Evolutionary conservation across 2,797 vertebrate species (phyloP).

Genomic region (Anguilla megastoma): DNA sequence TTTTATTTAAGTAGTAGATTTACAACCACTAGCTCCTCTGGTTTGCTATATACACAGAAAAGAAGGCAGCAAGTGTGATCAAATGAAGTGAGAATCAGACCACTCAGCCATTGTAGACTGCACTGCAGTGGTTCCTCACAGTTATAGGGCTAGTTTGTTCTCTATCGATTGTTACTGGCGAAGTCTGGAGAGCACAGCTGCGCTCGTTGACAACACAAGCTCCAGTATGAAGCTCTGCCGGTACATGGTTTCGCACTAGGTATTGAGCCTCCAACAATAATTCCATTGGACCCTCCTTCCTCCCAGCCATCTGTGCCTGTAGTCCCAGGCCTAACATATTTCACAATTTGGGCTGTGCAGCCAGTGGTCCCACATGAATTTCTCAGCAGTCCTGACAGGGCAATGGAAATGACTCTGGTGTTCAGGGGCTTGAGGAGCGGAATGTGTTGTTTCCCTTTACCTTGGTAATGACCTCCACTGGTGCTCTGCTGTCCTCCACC

Average conservation of each 20-base stretch:
- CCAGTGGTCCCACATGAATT: not conserved
- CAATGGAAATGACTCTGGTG: not conserved
- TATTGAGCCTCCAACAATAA: not conserved
- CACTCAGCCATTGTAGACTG: not conserved
- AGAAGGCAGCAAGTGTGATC: not conserved
- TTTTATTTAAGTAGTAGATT: not conserved
- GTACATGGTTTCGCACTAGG: not conserved
- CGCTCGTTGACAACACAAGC: not conserved
- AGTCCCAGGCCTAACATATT: not conserved
- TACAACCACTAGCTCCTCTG: not conserved
- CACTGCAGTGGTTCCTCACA: not conserved
- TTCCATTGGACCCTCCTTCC: not conserved
- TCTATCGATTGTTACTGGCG: no score
- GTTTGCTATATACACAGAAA: not conserved
- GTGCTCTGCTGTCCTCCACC: not conserved
- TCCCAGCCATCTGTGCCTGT: not conserved
- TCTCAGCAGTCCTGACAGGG: not conserved
- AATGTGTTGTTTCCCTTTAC: not conserved
- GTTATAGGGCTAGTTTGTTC: not conserved
- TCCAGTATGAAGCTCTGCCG: no score
- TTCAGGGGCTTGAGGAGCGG: not conserved
- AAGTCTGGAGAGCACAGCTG: no score
- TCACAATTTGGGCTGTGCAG: not conserved
- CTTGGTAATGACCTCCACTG: not conserved
- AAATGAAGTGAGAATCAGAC: not conserved